These are phyloP conservation scores for Philotrypesis tridentata DNA, from an alignment of 1,140 invertebrate genomes.

Conservation along the genomic window DNA sequence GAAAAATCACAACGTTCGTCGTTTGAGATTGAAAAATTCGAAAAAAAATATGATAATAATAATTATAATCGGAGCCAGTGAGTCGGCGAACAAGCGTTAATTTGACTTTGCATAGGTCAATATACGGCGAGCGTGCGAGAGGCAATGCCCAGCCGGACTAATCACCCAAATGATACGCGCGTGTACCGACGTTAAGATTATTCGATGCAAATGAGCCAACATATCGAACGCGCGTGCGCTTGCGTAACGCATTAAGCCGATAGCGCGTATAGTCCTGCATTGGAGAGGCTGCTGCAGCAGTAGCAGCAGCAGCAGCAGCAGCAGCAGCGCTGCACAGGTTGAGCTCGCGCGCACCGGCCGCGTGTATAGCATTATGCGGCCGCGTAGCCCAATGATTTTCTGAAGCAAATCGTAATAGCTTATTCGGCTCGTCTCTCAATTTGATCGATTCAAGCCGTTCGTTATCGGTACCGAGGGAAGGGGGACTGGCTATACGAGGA, in stretches of 20 bases:
- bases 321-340: no score
- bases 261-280: background rate
- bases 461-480: background rate
- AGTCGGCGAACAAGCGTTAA: no score
- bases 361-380: background rate
- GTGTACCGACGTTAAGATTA: slow-evolving; percentile 16
- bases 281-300: background rate
- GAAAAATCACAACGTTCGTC: no score
- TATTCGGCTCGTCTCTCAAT: slow-evolving; percentile 40
- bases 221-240: background rate
- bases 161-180: slow-evolving; percentile 36
- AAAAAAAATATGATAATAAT: no score
- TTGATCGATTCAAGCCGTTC: slow-evolving; percentile 41
- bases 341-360: background rate
- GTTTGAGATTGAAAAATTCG: no score
- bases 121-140: background rate
- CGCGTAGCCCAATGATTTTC: slow-evolving; percentile 32
- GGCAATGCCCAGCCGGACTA: background rate
- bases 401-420: slow-evolving; percentile 32
- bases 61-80: no score
- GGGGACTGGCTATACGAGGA: background rate
- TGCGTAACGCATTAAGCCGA: background rate
- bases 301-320: no score
- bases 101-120: background rate
- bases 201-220: slow-evolving; percentile 44